Percentiles rank a stretch among this genome's conserved stretches.
These are phyloP conservation scores for Lipophrys pholis DNA, from an alignment of 2,113 vertebrate species.

Conservation along the genomic window DNA sequence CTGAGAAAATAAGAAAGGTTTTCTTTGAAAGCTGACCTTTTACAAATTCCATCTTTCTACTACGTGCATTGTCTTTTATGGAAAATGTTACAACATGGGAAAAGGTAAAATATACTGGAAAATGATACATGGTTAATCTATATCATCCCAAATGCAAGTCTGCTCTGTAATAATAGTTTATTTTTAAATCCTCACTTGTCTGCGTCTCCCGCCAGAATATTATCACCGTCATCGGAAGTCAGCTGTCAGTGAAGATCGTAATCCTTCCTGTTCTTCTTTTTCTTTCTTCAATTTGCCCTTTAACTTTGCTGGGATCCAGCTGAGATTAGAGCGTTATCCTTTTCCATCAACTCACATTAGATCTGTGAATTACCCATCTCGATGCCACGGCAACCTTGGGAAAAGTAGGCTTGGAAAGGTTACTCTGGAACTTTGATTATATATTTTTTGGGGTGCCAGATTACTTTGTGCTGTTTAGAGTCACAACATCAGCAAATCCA, in stretches of 20 bases:
- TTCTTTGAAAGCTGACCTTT: too few species aligned
- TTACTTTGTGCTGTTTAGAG: neutral
- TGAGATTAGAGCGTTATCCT: conserved; percentile 65
- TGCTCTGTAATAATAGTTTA: neutral
- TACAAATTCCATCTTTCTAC: neutral
- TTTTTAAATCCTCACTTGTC: neutral
- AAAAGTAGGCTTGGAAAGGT: conserved; percentile 21
- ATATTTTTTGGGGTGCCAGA: neutral
- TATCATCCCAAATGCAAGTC: neutral
- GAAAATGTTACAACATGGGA: too few species aligned
- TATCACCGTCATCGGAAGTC: neutral
- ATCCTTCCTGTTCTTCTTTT: conserved; percentile 26
- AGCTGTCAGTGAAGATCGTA: conserved; percentile 35
- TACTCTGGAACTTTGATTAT: neutral
- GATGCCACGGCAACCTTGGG: conserved; percentile 10
- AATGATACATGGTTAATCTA: neutral
- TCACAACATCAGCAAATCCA: neutral
- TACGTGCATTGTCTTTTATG: neutral
- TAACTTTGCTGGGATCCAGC: conserved; percentile 47
- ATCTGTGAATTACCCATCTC: conserved; percentile 34
- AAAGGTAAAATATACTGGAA: neutral
- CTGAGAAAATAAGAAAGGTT: neutral
- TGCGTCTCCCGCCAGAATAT: conserved; percentile 37
- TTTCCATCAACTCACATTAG: conserved; percentile 47
- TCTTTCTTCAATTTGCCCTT: conserved; percentile 53